phyloP scores from a whole-genome alignment of 2,888 invertebrate species.

The Luperina nickerlii region DNA sequence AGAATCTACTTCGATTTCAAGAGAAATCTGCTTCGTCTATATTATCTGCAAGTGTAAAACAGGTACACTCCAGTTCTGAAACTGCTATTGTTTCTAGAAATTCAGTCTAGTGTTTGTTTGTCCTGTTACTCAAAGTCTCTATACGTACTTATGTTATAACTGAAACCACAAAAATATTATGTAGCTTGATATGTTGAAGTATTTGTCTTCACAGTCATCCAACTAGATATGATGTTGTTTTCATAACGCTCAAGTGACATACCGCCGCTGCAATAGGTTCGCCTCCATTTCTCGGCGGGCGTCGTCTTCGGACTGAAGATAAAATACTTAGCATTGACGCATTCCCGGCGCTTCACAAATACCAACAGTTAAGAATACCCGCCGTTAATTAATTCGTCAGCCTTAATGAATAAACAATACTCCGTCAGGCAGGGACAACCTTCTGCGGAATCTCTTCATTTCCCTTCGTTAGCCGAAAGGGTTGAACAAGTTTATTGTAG shows the following conservation, averaged over 20 bases:
- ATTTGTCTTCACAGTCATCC: background rate
- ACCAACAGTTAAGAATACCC: constrained; percentile 44
- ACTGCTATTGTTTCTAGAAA: constrained; percentile 6
- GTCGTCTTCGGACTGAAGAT: background rate
- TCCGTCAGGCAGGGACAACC: constrained; percentile 43
- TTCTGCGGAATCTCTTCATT: constrained; percentile 55
- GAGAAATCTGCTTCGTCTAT: background rate
- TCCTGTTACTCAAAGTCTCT: background rate
- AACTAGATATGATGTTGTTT: background rate
- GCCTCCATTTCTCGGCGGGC: background rate
- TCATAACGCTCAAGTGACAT: constrained; percentile 1
- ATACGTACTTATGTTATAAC: background rate
- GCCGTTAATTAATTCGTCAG: constrained; percentile 66
- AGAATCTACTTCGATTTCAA: background rate
- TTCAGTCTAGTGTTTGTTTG: background rate
- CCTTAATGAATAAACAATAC: constrained; percentile 67
- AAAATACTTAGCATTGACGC: constrained; percentile 47
- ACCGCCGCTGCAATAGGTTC: background rate
- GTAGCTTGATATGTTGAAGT: background rate
- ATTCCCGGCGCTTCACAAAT: constrained; percentile 36
- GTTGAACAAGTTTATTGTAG: constrained; percentile 41
- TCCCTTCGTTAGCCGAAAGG: constrained; percentile 50
- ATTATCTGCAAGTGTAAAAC: background rate
- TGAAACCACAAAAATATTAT: no score
- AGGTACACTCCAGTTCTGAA: background rate